Percentiles rank a stretch among this genome's conserved stretches.
Evolutionary conservation across 2,113 vertebrate species (phyloP).

Genomic region (Sylvicapra grimmia): DNA sequence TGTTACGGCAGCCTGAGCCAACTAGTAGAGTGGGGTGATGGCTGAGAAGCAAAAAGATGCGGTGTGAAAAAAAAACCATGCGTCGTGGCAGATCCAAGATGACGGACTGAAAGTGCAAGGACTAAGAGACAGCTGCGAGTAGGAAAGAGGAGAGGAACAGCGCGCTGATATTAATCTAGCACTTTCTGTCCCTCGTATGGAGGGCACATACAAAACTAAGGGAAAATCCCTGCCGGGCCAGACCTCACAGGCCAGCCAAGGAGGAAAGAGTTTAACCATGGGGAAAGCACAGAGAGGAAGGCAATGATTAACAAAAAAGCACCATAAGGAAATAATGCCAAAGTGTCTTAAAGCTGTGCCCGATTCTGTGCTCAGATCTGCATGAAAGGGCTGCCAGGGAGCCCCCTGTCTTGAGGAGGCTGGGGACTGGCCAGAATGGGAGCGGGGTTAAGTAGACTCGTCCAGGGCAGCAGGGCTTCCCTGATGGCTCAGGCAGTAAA

Average conservation of each 20-base stretch:
- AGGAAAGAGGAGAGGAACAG: neutral
- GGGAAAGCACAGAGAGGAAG: neutral
- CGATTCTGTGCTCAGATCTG: neutral
- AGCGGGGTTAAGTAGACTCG: neutral
- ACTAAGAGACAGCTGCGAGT: neutral
- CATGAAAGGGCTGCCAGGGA: neutral
- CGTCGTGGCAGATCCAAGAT: neutral
- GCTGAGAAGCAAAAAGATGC: neutral
- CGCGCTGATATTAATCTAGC: neutral
- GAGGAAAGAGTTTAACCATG: neutral
- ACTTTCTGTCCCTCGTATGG: neutral
- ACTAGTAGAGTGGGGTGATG: fast-evolving
- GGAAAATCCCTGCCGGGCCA: neutral
- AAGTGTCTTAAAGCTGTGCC: neutral
- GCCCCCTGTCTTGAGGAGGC: neutral
- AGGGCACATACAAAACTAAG: neutral
- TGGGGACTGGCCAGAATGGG: too few species aligned
- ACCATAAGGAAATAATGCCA: neutral
- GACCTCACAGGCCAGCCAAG: neutral
- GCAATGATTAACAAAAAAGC: neutral
- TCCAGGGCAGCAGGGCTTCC: neutral
- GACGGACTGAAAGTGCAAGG: neutral
- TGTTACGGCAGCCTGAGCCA: neutral
- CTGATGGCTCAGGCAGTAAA: neutral
- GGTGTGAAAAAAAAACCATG: neutral